Base-by-base conservation (phyloP, 2,113 vertebrate genomes). In the Rhinolophus ferrumequinum region DNA sequence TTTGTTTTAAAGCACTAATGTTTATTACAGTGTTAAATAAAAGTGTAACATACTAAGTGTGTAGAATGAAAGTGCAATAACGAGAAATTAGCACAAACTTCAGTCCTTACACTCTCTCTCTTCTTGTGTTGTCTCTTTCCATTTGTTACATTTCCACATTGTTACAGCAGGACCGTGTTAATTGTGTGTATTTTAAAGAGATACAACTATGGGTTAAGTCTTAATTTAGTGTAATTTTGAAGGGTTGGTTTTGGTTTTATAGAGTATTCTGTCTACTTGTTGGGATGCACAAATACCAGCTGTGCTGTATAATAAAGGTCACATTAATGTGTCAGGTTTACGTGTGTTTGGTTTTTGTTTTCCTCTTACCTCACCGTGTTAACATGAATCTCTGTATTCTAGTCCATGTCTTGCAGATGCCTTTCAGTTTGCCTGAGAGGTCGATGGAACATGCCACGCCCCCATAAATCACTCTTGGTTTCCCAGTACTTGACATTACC, bases 271-370 rank as follows among this genome's bases (percentile, higher is more conserved):
- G 50, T 96, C 69, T 96, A 95, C 89, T 47, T 76, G 62, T 70
- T 93, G 90, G 90, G 92, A 83, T 92, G 44, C 93, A 93, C 86
- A 95, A 67, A 94, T 60, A 41, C 79, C 94, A 93, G 76, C 28
- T 85, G 94, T 98, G 97, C 96, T 97, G 75, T 92, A 92, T 93
- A 98, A 97, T 98, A 98, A 98, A 98, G 96, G 75, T 93, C 82
- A 95, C 79, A 69, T 98, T 97, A 97, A 97, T 58, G 0, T 96
- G 88, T 84, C 83, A 77, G 58, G 58, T 84, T 82, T 21, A 13
- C 3, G 24, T 89, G 72, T 94, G 28, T 92, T 82, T 96, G 88
- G 47, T 66, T 83, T 94, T 81, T 24, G 35, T 84, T 90, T 79
- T 19, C 44, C 56, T 54, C 22, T 77, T 10, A 58, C n/a, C 22